Evolutionary conservation across 2,113 vertebrate genomes (phyloP).

Genomic region (Pterocles burchelli): DNA sequence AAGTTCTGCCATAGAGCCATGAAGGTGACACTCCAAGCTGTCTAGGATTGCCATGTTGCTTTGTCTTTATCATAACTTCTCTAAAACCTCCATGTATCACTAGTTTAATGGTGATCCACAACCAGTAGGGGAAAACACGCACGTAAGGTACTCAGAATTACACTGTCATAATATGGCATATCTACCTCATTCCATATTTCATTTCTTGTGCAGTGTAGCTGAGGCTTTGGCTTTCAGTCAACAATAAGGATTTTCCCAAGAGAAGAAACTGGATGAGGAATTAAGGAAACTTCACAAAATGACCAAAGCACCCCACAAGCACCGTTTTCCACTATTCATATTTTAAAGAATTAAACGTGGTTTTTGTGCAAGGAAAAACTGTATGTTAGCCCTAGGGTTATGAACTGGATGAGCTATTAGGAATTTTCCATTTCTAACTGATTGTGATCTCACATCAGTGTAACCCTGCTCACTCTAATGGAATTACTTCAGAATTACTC

Average conservation of each 20-base stretch:
- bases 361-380: constrained; percentile 25
- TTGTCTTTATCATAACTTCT: neutral
- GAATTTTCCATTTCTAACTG: constrained; percentile 65
- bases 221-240: constrained; percentile 14
- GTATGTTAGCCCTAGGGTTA: constrained; percentile 27
- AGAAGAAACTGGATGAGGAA: neutral
- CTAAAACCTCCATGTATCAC: neutral
- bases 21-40: neutral
- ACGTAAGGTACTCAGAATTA: neutral
- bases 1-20: neutral
- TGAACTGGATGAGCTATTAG: constrained; percentile 59
- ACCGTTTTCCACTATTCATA: constrained; percentile 9
- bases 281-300: neutral
- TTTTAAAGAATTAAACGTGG: constrained; percentile 4
- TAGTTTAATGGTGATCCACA: neutral
- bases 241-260: constrained; percentile 7
- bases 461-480: constrained; percentile 58
- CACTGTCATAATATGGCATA: too few species aligned
- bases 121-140: neutral
- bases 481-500: constrained; percentile 50
- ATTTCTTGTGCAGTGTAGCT: neutral
- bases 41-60: neutral
- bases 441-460: constrained; percentile 59
- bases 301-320: neutral
- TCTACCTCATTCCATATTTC: neutral